phyloP scores from a whole-genome alignment of 2,113 vertebrate genomes.

The Cepphus grylle region DNA sequence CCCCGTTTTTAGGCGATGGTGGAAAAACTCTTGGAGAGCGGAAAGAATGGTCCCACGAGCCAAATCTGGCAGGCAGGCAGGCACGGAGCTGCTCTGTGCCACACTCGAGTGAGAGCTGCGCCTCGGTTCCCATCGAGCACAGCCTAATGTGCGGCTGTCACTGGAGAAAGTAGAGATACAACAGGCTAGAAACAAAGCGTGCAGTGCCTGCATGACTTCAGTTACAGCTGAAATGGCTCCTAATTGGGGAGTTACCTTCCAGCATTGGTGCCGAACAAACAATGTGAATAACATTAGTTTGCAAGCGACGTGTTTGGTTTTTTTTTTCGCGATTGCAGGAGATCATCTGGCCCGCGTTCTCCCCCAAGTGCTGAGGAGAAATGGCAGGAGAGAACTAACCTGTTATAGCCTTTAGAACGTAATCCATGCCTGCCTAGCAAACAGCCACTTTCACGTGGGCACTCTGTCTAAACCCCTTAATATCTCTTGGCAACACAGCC shows the following conservation, averaged over 20 bases:
- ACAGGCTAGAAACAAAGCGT: slow-evolving; percentile 63
- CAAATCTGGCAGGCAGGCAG: not conserved
- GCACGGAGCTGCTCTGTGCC: not conserved
- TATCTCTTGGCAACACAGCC: slow-evolving; percentile 47
- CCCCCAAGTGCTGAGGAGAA: not conserved
- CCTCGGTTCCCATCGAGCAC: not conserved
- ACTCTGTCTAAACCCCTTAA: slow-evolving; percentile 45
- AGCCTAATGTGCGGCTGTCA: slow-evolving; percentile 41
- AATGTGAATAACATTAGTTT: slow-evolving; percentile 24
- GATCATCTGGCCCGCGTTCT: not conserved
- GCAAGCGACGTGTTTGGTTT: not conserved
- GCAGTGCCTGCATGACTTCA: slow-evolving; percentile 37
- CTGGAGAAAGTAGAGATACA: slow-evolving; percentile 31
- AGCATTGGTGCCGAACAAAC: slow-evolving; percentile 28
- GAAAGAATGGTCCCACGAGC: slow-evolving; percentile 13
- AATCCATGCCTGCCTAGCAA: not conserved
- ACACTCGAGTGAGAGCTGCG: not conserved
- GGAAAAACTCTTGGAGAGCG: not conserved
- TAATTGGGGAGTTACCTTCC: slow-evolving; percentile 49
- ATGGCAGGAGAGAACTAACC: slow-evolving; percentile 16
- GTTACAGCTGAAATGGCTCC: slow-evolving; percentile 60
- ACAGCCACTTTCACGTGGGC: slow-evolving; percentile 43
- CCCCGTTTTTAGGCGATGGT: not conserved
- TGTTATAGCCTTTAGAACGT: slow-evolving; percentile 2
- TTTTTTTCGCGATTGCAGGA: not conserved